Conservation (phyloP, 2,888 invertebrate species). For the Bombylius discolor region DNA sequence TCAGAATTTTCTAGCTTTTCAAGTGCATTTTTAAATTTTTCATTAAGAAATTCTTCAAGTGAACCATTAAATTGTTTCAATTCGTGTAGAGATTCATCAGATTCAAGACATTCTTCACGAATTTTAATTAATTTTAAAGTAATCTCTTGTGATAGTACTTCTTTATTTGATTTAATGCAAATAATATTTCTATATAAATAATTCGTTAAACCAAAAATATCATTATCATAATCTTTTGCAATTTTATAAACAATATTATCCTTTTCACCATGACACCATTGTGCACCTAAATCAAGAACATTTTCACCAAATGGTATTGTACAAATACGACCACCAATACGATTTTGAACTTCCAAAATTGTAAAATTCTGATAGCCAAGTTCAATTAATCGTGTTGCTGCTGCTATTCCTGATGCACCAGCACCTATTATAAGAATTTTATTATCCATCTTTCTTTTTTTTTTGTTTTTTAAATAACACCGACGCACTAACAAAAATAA, state of each 20-base stretch:
- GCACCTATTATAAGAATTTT: slow-evolving; percentile 34
- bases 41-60: slow-evolving; percentile 25
- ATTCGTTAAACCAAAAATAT: slow-evolving; percentile 23
- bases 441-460: slow-evolving; percentile 4
- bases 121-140: slow-evolving; percentile 28
- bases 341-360: slow-evolving; percentile 47
- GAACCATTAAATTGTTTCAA: slow-evolving; percentile 26
- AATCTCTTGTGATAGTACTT: slow-evolving; percentile 28
- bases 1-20: slow-evolving; percentile 24
- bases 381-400: slow-evolving; percentile 32
- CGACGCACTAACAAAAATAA: too few species aligned
- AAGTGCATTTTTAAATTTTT: slow-evolving; percentile 18
- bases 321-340: slow-evolving; percentile 50
- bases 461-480: too few species aligned
- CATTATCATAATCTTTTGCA: slow-evolving; percentile 28
- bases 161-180: slow-evolving; percentile 31
- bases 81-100: background rate
- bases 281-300: slow-evolving; percentile 59
- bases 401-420: slow-evolving; percentile 34
- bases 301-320: slow-evolving; percentile 42
- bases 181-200: slow-evolving; percentile 24
- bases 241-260: slow-evolving; percentile 46
- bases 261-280: slow-evolving; percentile 65
- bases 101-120: slow-evolving; percentile 30
- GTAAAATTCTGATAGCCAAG: slow-evolving; percentile 38